Percentiles rank a stretch among this genome's conserved stretches.
Conservation (phyloP, 2,888 invertebrate genomes). For the Pomacea canaliculata region DNA sequence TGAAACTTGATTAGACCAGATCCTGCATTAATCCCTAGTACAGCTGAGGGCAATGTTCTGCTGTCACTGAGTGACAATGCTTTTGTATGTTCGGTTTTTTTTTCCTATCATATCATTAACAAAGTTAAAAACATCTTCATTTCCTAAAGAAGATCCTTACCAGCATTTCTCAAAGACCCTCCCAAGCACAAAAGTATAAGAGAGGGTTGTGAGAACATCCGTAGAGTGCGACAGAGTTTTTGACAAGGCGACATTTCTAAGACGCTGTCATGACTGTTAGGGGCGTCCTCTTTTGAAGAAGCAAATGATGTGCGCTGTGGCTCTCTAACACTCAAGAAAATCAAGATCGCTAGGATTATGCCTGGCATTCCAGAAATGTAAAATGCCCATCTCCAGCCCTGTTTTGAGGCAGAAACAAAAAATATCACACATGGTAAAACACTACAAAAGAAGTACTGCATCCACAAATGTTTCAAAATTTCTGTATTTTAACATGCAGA, state of each 20-base stretch:
- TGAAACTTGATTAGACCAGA: too few relatives aligned
- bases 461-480: too few relatives aligned
- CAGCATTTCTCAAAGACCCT: conserved; percentile 69
- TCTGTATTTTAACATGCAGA: too few relatives aligned
- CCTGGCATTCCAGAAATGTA: conserved; percentile 69
- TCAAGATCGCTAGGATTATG: conserved; percentile 61
- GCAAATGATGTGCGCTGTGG: conserved; percentile 48
- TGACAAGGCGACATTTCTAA: conserved; percentile 1
- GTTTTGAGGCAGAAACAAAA: conserved; percentile 25
- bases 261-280: neutral
- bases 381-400: conserved; percentile 71
- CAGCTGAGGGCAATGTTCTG: too few relatives aligned
- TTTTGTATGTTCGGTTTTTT: too few relatives aligned
- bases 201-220: conserved; percentile 63
- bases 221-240: conserved; percentile 34
- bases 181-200: conserved; percentile 66
- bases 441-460: neutral
- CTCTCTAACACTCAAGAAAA: conserved; percentile 66
- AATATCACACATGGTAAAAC: neutral
- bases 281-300: conserved; percentile 5
- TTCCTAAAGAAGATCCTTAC: conserved; percentile 37
- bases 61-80: too few relatives aligned
- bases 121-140: too few relatives aligned
- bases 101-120: too few relatives aligned
- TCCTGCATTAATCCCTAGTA: too few relatives aligned